Evolutionary conservation across 1,140 invertebrate species (phyloP), one percentile per base, ranked within the genome.

Genomic region (Solenopsis fugax): DNA sequence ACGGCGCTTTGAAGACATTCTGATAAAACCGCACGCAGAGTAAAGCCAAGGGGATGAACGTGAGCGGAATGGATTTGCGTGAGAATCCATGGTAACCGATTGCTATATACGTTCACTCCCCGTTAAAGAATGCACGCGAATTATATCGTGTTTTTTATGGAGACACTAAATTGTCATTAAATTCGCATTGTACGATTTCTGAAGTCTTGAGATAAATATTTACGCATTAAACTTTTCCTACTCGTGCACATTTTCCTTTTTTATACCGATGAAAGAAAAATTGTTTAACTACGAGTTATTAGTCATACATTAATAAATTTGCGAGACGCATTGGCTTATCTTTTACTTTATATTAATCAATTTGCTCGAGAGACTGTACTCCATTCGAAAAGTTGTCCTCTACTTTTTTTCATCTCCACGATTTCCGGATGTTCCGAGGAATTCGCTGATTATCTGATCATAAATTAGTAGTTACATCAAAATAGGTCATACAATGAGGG

Each of bases 21-120:
- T 73, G 73, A 89, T 89, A 86, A 89, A 80, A 72, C 67, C 13
- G 45, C 72, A 56, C 21, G 29, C n/a, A 34, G 58, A 58, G 56
- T 67, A 56, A 56, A 73, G 81, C 84, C 58, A 72, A 85, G 34
- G 34, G 34, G 7, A 29, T 10, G 34, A 41, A 24, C 65, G 37
- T 81, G 65, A 81, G n/a, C 60, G 13, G 45, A 50, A 65, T 29
- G 29, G 24, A 78, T 78, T 65, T 78, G 18, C 60, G 41, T 65
- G 50, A 76, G 13, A 58, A 71, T 77, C 56, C 58, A 37, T 34
- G 12, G 54, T 45, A 41, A 56, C 52, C 62, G 16, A 58, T 72
- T 85, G n/a, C 34, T 0, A 34, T 48, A 67, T 67, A 60, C 18
- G 34, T 72, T 72, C 18, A 50, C 12, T 16, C n/a, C 10, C 16